Evolutionary conservation across 2,113 vertebrate species (phyloP).

Genomic region (Triplophysa tibetana): DNA sequence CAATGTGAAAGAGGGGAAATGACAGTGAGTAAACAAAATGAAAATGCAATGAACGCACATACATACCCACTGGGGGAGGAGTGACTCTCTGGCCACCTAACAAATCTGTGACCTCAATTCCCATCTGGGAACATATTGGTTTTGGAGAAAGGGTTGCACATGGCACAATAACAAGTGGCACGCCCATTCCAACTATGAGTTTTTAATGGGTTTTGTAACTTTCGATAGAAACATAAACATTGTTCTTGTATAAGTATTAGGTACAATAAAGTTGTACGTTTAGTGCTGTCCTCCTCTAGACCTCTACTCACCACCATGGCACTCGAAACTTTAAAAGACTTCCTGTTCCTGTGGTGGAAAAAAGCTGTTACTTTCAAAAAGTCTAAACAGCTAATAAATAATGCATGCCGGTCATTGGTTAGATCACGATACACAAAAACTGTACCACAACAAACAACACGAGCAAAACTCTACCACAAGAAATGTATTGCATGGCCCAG

Average conservation of each 20-base stretch:
- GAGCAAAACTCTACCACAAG: too few species aligned
- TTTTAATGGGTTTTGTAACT: too few species aligned
- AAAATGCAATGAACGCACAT: neutral
- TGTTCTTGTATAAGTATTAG: too few species aligned
- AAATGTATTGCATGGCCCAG: too few species aligned
- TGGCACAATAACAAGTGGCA: neutral
- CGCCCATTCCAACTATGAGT: too few species aligned
- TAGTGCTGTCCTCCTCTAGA: too few species aligned
- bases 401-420: too few species aligned
- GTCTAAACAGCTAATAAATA: slow-evolving; percentile 11
- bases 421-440: too few species aligned
- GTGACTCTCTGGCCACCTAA: slow-evolving; percentile 18
- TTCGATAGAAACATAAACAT: neutral
- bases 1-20: slow-evolving; percentile 6
- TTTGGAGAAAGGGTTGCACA: neutral
- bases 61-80: slow-evolving; percentile 4
- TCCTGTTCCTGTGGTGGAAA: neutral
- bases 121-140: slow-evolving; percentile 33
- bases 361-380: neutral
- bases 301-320: too few species aligned
- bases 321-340: neutral
- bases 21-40: slow-evolving; percentile 13
- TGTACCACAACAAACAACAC: too few species aligned
- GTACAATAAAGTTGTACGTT: too few species aligned
- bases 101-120: slow-evolving; percentile 30